Conservation (phyloP, 2,888 invertebrate species). For the Sesamia inferens region DNA sequence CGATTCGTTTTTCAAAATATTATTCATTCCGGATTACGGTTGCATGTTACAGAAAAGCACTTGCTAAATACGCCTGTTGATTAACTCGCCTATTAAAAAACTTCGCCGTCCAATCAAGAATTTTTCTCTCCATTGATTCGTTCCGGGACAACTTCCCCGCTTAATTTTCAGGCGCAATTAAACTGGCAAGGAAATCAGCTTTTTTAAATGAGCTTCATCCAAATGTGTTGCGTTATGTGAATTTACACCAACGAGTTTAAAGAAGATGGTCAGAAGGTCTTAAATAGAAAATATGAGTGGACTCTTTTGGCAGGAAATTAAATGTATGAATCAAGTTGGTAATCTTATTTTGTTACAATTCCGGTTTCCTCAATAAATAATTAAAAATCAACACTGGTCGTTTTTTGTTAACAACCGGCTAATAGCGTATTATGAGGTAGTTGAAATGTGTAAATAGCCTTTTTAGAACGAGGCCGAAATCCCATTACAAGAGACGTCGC, state of each 20-base stretch:
- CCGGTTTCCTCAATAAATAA: conserved; percentile 39
- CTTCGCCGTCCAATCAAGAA: conserved; percentile 54
- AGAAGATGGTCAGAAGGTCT: neutral
- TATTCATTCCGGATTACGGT: neutral
- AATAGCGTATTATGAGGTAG: conserved; percentile 69
- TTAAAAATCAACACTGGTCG: conserved; percentile 49
- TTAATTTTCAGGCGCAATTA: conserved; percentile 80
- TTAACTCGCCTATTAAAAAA: conserved; percentile 50
- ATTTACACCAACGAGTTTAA: conserved; percentile 9
- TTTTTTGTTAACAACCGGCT: conserved; percentile 56
- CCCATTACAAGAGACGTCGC: conserved; percentile 82
- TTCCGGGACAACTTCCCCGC: conserved; percentile 75
- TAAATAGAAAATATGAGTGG: conserved; percentile 5
- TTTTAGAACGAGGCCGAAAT: conserved; percentile 81
- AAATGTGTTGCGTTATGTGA: conserved; percentile 34
- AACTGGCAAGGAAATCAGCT: conserved; percentile 73
- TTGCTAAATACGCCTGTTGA: conserved; percentile 45
- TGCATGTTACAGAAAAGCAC: conserved; percentile 28
- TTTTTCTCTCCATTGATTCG: conserved; percentile 73
- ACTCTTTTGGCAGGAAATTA: conserved; percentile 35
- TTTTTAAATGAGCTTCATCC: conserved; percentile 71
- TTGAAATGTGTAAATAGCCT: conserved; percentile 78
- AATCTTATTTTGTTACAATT: conserved; percentile 41
- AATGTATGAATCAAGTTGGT: conserved; percentile 37
- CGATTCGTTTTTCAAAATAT: conserved; percentile 11